Evolutionary conservation across 2,888 invertebrate species (phyloP).

Genomic region (Biston betularia): DNA sequence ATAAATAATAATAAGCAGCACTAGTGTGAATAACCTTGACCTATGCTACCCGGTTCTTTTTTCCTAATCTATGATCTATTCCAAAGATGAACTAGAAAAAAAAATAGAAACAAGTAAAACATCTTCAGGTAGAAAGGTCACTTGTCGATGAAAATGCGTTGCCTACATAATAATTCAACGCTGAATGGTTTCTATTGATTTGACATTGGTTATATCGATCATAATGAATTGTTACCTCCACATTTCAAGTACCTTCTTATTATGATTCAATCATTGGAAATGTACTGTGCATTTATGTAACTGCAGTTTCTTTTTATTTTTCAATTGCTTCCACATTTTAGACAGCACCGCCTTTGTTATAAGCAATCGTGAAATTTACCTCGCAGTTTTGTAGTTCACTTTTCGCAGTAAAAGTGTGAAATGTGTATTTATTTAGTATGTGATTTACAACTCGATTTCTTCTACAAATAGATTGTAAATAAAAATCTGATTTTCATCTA

Average conservation of each 20-base stretch:
- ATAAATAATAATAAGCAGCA: neutral
- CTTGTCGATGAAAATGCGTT: conserved; percentile 60
- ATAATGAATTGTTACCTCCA: conserved; percentile 53
- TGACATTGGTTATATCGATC: conserved; percentile 72
- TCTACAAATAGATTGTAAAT: too few species aligned
- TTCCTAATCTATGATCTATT: neutral
- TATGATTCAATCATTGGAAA: conserved; percentile 20
- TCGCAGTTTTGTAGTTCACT: too few species aligned
- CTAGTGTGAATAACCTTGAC: neutral
- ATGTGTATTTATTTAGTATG: too few species aligned
- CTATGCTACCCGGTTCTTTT: neutral
- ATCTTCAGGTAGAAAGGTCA: conserved; percentile 45
- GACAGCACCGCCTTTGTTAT: neutral
- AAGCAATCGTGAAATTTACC: neutral
- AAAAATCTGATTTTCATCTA: neutral
- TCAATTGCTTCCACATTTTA: neutral
- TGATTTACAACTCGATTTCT: too few species aligned
- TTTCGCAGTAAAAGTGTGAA: too few species aligned
- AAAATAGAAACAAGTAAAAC: conserved; percentile 30
- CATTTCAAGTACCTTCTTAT: neutral
- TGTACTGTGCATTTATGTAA: conserved; percentile 21
- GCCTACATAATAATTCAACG: conserved; percentile 60
- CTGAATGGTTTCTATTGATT: conserved; percentile 67
- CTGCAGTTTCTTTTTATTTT: conserved; percentile 13
- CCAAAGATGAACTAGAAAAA: neutral